Evolutionary conservation across 2,888 invertebrate genomes (phyloP).

Genomic region (Tinea trinotella): DNA sequence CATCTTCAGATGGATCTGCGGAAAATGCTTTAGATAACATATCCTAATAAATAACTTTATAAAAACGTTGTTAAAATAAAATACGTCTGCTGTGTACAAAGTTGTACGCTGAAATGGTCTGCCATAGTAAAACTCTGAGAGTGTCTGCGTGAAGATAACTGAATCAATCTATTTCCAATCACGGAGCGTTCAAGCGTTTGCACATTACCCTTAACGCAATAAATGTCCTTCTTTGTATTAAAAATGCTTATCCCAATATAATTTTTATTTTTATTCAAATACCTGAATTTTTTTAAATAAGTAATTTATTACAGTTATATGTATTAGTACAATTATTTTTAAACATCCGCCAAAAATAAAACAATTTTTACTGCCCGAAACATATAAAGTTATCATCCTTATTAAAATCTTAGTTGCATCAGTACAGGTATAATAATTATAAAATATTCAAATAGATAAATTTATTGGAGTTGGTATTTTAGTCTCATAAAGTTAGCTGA

Average conservation of each 20-base stretch:
- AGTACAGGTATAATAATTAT: too few species aligned
- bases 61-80: constrained; percentile 18
- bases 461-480: too few species aligned
- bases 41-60: constrained; percentile 10
- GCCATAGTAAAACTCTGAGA: constrained; percentile 20
- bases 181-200: constrained; percentile 40
- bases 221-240: neutral
- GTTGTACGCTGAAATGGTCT: neutral
- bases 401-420: too few species aligned
- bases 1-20: neutral
- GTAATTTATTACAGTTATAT: too few species aligned
- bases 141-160: constrained; percentile 33
- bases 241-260: neutral
- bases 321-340: too few species aligned
- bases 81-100: constrained; percentile 13
- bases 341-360: too few species aligned
- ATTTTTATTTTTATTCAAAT: neutral
- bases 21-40: neutral
- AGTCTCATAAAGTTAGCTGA: too few species aligned
- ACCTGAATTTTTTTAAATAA: too few species aligned
- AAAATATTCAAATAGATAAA: too few species aligned
- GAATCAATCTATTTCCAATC: constrained; percentile 43
- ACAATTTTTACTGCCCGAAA: too few species aligned
- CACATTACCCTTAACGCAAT: constrained; percentile 20
- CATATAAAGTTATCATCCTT: too few species aligned